These are phyloP conservation scores for Kryptolebias marmoratus DNA, from an alignment of 2,113 vertebrate genomes.

Conservation along the genomic window DNA sequence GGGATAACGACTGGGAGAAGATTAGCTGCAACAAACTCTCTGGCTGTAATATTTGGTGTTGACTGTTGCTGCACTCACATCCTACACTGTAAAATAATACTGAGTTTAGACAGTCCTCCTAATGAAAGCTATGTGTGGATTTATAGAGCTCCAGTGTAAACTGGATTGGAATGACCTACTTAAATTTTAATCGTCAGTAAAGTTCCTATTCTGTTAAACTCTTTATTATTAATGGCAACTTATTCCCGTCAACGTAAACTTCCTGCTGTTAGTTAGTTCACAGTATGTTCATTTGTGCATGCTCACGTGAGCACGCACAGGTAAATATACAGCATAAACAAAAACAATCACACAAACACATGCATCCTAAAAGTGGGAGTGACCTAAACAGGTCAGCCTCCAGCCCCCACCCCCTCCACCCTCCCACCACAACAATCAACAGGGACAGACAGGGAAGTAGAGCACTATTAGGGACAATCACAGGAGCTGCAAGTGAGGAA, in stretches of 20 bases:
- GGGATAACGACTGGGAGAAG: not conserved
- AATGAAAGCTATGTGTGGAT: slow-evolving; percentile 1
- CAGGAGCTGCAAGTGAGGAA: slow-evolving; percentile 34
- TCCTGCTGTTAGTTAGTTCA: slow-evolving; percentile 32
- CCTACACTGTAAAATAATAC: not conserved
- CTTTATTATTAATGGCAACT: slow-evolving; percentile 36
- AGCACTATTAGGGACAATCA: slow-evolving; percentile 13
- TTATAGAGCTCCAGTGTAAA: not conserved
- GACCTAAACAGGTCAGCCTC: slow-evolving; percentile 43
- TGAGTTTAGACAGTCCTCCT: not conserved
- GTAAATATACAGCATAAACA: slow-evolving; percentile 6
- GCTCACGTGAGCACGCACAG: slow-evolving; percentile 10
- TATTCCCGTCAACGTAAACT: slow-evolving; percentile 51
- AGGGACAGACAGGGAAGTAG: slow-evolving; percentile 52
- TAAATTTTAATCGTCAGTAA: not conserved
- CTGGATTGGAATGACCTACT: not conserved
- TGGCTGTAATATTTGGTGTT: not conserved
- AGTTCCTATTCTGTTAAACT: slow-evolving; percentile 16
- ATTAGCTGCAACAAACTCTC: not conserved
- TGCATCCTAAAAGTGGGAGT: slow-evolving; percentile 62
- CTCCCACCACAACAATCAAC: slow-evolving; percentile 67
- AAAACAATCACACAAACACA: slow-evolving; percentile 15
- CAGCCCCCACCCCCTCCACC: slow-evolving; percentile 16
- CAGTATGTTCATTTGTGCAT: slow-evolving; percentile 13
- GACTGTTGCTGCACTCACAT: not conserved